These are phyloP conservation scores for Elysia chlorotica DNA, from an alignment of 1,140 invertebrate species.

Conservation along the genomic window DNA sequence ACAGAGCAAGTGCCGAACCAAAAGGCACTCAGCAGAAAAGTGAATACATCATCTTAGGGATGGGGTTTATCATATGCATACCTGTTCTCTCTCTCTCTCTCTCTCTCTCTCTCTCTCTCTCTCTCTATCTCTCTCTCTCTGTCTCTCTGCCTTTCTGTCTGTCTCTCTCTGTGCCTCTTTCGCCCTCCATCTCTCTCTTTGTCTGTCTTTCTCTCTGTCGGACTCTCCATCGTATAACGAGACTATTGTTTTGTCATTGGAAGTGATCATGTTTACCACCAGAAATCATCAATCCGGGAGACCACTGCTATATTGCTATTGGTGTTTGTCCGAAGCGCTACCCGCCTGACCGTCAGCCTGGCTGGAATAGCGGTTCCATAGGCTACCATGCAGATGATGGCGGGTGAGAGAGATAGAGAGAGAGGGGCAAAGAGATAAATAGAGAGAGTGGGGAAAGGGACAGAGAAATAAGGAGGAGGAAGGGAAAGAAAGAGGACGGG, in stretches of 20 bases:
- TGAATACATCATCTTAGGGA: not conserved
- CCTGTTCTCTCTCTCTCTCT: not conserved
- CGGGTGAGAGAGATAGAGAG: slow-evolving; percentile 58
- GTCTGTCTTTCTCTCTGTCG: too few relatives aligned
- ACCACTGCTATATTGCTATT: slow-evolving; percentile 43
- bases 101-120: not conserved
- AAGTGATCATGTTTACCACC: too few relatives aligned
- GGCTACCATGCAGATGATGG: slow-evolving; percentile 65
- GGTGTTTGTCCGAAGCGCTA: slow-evolving; percentile 61
- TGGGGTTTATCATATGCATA: not conserved
- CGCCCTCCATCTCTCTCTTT: not conserved
- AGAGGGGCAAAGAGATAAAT: too few relatives aligned
- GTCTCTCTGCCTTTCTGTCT: not conserved
- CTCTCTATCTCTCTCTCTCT: not conserved
- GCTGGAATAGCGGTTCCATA: slow-evolving; percentile 60
- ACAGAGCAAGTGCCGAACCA: not conserved
- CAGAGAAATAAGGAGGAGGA: too few relatives aligned
- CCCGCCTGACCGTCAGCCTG: slow-evolving; percentile 61
- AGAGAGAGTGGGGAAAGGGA: too few relatives aligned
- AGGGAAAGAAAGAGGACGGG: too few relatives aligned
- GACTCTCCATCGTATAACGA: too few relatives aligned
- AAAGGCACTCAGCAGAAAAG: not conserved
- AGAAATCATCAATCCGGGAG: slow-evolving; percentile 43
- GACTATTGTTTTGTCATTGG: too few relatives aligned
- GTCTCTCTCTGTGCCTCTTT: not conserved